These are phyloP conservation scores for Spodoptera picta DNA, from an alignment of 2,888 invertebrate species.

Conservation along the genomic window DNA sequence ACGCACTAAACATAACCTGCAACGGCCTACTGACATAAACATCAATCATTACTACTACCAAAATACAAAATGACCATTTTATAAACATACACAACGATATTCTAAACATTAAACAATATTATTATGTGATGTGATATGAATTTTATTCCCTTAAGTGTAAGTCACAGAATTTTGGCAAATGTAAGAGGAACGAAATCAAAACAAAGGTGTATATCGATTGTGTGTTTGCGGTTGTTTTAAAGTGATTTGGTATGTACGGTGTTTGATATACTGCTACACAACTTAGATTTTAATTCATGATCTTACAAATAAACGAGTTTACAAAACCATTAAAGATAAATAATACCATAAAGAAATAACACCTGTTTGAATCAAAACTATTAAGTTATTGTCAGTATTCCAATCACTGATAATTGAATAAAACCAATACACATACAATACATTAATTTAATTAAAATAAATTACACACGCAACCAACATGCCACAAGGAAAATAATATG, in stretches of 20 bases:
- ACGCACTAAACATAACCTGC: slow-evolving; percentile 79
- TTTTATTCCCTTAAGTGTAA: slow-evolving; percentile 32
- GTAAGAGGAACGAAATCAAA: slow-evolving; percentile 71
- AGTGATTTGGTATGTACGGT: slow-evolving; percentile 59
- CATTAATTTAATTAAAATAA: too few species aligned
- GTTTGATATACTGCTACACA: slow-evolving; percentile 16
- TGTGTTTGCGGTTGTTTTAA: slow-evolving; percentile 70
- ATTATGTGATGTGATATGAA: slow-evolving; percentile 51
- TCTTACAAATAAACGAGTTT: neutral
- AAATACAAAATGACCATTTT: slow-evolving; percentile 32
- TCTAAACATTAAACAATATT: slow-evolving; percentile 28
- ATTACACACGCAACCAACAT: too few species aligned
- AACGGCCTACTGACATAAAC: slow-evolving; percentile 66
- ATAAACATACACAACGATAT: too few species aligned
- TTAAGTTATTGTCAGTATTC: too few species aligned
- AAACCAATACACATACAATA: too few species aligned
- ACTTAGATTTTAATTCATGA: slow-evolving; percentile 2
- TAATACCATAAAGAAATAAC: slow-evolving; percentile 17
- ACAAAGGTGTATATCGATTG: slow-evolving; percentile 83
- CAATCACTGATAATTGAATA: too few species aligned
- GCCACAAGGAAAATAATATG: too few species aligned
- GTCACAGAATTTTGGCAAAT: slow-evolving; percentile 58
- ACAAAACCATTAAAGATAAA: neutral
- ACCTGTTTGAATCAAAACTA: slow-evolving; percentile 45
- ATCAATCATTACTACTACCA: slow-evolving; percentile 36